Evolutionary conservation across 2,113 vertebrate genomes (phyloP), one percentile per base, ranked within the genome.

Genomic region (Sapayoa aenigma): DNA sequence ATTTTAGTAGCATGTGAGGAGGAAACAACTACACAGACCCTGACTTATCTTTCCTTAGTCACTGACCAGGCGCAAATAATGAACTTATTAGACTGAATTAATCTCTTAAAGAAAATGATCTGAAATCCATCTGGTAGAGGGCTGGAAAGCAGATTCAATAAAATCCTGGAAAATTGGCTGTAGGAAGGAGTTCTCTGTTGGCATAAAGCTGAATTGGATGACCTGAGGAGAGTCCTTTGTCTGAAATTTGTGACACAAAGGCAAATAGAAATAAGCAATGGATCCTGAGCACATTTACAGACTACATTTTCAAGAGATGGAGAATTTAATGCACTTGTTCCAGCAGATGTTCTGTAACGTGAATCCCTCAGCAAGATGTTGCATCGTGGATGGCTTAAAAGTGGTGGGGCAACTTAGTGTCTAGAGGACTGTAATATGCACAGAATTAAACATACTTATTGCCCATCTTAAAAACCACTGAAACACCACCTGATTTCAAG

Each of bases 71-170:
- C 3, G 5, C 84, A 85, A 93, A 66, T 89, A 93, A 91, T 76
- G 50, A 82, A 76, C n/a, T 95, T 94, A 58, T 3, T 93, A 93
- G 84, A 83, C 74, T 60, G 55, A 87, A 89, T 94, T 93, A 91
- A 69, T 89, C 67, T 86, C 80, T 81, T 87, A 35, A 82, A 95
- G 74, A 78, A 76, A 93, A 60, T 84, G 37, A 37, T 93, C 56
- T 94, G 74, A 89, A 95, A 95, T 95, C 81, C n/a, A 20, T 82
- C 89, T 91, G 74, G 46, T 72, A 42, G 81, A 66, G n/a, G 58
- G 41, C 62, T 68, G 93, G 89, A 94, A 93, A 93, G 62, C 56
- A 86, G 77, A 87, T 81, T 82, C 76, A 73, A 69, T 94, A 87
- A 84, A 89, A 94, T 84, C 65, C 55, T 53, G 76, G 69, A 79